Conservation (phyloP, 92 coral and sea anemone genomes). For the Palythoa grandis region DNA sequence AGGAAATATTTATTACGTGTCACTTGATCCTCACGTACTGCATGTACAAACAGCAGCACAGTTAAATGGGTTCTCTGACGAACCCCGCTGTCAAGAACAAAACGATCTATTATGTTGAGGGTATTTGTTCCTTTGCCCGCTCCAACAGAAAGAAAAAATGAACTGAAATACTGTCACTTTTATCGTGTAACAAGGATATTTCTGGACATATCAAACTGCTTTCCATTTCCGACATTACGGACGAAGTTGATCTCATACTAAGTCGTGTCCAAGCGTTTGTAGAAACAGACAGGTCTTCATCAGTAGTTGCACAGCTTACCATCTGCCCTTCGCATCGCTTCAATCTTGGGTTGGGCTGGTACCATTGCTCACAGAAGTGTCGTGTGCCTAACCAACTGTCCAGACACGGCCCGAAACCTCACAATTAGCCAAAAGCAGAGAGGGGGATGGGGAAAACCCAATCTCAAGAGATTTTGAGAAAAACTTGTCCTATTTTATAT, state of each 20-base stretch:
- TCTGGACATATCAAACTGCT: not conserved
- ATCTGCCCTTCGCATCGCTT: too few species aligned
- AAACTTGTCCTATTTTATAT: constrained; percentile 12
- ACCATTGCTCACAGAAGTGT: too few species aligned
- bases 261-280: not conserved
- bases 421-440: too few species aligned
- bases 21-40: too few species aligned
- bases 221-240: not conserved
- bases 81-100: constrained; percentile 7
- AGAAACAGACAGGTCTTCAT: too few species aligned
- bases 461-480: constrained; percentile 1
- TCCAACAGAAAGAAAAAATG: not conserved
- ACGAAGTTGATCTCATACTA: constrained; percentile 9
- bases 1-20: too few species aligned
- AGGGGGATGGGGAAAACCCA: too few species aligned
- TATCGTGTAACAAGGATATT: not conserved
- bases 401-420: not conserved
- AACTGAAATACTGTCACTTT: not conserved
- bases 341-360: too few species aligned
- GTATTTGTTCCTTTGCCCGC: constrained; percentile 1
- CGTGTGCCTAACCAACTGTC: constrained; percentile 5
- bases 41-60: too few species aligned
- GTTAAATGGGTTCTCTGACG: constrained; percentile 4
- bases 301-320: too few species aligned
- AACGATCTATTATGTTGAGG: not conserved